These are phyloP conservation scores for Oedothorax gibbosus DNA, from an alignment of 1,140 invertebrate genomes.

Conservation along the genomic window DNA sequence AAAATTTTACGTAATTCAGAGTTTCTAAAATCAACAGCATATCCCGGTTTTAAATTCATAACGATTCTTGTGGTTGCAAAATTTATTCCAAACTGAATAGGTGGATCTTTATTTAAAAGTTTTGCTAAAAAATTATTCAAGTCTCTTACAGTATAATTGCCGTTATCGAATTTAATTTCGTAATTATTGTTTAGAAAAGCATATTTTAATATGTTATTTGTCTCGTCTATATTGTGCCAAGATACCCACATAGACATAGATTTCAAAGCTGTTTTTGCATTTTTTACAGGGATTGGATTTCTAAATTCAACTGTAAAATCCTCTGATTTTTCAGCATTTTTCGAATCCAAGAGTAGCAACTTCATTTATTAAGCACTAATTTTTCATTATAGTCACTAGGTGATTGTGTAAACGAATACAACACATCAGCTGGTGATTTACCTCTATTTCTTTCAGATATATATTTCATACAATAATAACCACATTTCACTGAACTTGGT, in stretches of 20 bases:
- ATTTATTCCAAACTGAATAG: neutral
- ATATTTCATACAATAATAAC: conserved; percentile 45
- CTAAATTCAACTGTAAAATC: no score
- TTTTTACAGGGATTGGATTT: no score
- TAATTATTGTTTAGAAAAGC: no score
- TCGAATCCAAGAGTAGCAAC: conserved; percentile 6
- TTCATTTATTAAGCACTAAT: conserved; percentile 36
- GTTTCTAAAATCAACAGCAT: neutral
- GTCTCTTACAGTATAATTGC: no score
- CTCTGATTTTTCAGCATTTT: no score
- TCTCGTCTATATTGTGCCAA: no score
- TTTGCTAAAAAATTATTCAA: no score
- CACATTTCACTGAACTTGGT: conserved; percentile 29
- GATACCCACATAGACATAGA: no score
- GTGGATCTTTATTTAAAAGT: neutral
- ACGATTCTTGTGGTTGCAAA: neutral
- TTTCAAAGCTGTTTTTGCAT: no score
- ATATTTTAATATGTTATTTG: no score
- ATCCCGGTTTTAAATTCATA: neutral
- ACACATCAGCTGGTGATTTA: conserved; percentile 11
- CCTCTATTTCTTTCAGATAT: conserved; percentile 40
- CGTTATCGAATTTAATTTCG: no score
- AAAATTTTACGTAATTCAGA: neutral
- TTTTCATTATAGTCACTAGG: conserved; percentile 33
- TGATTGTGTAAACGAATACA: conserved; percentile 21